phyloP scores from a whole-genome alignment of 2,113 vertebrate species.

The Serinus canaria region DNA sequence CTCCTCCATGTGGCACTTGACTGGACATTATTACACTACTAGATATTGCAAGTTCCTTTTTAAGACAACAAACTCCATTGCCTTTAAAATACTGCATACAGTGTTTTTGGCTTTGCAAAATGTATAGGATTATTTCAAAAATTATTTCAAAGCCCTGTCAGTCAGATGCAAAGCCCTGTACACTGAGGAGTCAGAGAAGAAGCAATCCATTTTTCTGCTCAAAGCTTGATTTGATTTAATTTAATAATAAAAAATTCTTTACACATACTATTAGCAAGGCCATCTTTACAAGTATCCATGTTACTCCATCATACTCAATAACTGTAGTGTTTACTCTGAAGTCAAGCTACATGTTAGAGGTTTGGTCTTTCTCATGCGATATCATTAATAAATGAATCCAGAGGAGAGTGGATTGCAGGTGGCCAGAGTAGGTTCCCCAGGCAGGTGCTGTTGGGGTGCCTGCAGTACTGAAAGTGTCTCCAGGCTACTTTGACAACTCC shows the following conservation, averaged over 20 bases:
- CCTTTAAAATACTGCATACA: background rate
- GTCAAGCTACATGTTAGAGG: accelerated
- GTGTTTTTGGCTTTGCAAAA: background rate
- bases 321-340: background rate
- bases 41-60: background rate
- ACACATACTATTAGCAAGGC: background rate
- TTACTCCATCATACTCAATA: accelerated
- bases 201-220: background rate
- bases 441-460: too few species aligned
- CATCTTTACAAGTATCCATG: background rate
- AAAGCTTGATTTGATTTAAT: background rate
- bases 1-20: background rate
- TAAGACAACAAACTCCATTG: background rate
- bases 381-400: background rate
- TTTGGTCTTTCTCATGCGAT: background rate
- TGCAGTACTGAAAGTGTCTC: too few species aligned
- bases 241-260: background rate
- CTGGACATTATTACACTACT: background rate
- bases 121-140: background rate
- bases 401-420: background rate
- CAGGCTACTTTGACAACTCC: too few species aligned
- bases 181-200: background rate
- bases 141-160: background rate
- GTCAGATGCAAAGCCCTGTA: background rate
- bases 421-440: too few species aligned